A percentile compares a stretch with the other conserved stretches of the same genome.
These are phyloP conservation scores for Hoplodrina blanda DNA, from an alignment of 2,888 invertebrate species.

Conservation along the genomic window DNA sequence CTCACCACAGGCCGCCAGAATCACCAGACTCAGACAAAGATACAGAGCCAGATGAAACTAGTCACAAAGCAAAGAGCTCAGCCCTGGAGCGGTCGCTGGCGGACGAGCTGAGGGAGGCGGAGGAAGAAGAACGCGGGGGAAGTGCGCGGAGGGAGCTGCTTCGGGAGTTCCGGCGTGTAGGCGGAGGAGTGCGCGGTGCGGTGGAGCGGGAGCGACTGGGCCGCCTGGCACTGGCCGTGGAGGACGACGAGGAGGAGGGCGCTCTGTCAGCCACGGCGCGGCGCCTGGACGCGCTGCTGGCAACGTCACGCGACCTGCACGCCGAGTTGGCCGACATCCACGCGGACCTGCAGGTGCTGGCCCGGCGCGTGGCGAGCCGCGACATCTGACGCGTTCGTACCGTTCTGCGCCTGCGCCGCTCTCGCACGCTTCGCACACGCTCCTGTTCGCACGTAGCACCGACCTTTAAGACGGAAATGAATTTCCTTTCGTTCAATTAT, in stretches of 20 bases:
- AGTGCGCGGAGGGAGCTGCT: conserved; percentile 70
- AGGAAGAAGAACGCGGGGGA: conserved; percentile 75
- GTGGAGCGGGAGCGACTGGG: conserved; percentile 84
- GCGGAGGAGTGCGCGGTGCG: conserved; percentile 75
- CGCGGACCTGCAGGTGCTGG: conserved; percentile 90
- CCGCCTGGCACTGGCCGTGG: conserved; percentile 84
- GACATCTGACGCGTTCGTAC: conserved; percentile 87
- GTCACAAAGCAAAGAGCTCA: conserved; percentile 57
- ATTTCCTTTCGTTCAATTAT: conserved; percentile 54
- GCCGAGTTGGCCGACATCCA: conserved; percentile 87
- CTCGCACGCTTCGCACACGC: conserved; percentile 61
- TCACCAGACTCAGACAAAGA: conserved; percentile 25
- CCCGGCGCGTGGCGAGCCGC: conserved; percentile 83
- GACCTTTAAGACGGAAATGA: conserved; percentile 45
- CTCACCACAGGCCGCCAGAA: conserved; percentile 52
- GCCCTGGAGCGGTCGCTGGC: conserved; percentile 78
- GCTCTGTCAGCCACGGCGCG: conserved; percentile 82
- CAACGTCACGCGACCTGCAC: conserved; percentile 85
- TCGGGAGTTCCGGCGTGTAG: conserved; percentile 73
- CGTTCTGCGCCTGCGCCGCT: conserved; percentile 61
- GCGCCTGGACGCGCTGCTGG: conserved; percentile 84
- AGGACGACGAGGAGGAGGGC: conserved; percentile 81
- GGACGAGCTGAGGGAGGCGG: conserved; percentile 85
- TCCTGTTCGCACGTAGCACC: conserved; percentile 51
- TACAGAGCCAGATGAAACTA: conserved; percentile 41